These are phyloP conservation scores for Xestia ashworthii DNA, from an alignment of 2,888 invertebrate genomes.

Conservation along the genomic window DNA sequence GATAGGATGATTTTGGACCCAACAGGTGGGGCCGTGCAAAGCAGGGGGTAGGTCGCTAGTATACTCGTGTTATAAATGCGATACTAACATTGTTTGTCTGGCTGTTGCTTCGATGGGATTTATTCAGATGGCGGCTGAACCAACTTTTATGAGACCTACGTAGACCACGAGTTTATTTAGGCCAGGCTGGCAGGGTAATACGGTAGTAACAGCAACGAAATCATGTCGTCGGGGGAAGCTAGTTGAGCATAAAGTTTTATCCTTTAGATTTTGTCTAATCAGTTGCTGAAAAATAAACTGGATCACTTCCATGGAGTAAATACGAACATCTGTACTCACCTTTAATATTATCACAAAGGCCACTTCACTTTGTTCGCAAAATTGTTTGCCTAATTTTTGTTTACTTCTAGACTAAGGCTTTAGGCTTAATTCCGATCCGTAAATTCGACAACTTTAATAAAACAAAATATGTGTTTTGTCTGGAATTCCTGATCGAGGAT, in stretches of 20 bases:
- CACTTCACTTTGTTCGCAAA: background rate
- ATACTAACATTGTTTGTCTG: too few species aligned
- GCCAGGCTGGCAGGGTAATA: background rate
- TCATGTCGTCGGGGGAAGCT: background rate
- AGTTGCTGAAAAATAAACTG: background rate
- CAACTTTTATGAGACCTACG: background rate
- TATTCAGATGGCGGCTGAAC: too few species aligned
- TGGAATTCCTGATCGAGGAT: background rate
- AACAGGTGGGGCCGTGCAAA: too few species aligned
- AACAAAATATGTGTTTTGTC: slow-evolving; percentile 9
- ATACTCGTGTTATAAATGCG: too few species aligned
- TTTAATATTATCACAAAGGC: slow-evolving; percentile 8
- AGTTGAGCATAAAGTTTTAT: background rate
- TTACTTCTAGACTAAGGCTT: background rate
- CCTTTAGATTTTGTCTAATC: background rate
- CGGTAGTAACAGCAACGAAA: background rate
- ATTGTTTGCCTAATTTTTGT: slow-evolving; percentile 23
- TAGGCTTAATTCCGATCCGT: slow-evolving; percentile 5
- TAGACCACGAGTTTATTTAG: background rate
- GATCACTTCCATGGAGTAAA: background rate
- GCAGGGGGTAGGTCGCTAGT: too few species aligned
- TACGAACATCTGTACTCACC: background rate
- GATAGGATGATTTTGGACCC: too few species aligned
- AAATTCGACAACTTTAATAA: slow-evolving; percentile 22
- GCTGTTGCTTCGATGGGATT: too few species aligned